These are phyloP conservation scores for Sceliomorpha sp. DNA, from an alignment of 2,888 invertebrate species.

Conservation along the genomic window DNA sequence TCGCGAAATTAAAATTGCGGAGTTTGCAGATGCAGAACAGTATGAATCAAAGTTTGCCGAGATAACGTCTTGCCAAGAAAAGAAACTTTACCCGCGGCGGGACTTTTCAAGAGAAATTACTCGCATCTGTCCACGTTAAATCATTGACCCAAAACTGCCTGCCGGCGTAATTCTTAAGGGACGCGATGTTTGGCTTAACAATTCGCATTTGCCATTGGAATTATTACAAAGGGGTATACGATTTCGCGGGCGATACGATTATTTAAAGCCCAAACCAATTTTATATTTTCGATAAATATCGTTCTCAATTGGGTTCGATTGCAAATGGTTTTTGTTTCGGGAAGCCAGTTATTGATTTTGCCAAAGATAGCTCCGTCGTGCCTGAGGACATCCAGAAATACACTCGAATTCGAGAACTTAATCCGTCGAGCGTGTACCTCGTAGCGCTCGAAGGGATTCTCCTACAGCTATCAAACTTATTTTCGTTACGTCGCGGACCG, in stretches of 20 bases:
- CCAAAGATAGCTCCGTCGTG: conserved; percentile 11
- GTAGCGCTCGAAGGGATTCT: conserved; percentile 26
- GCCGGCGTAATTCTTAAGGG: conserved; percentile 24
- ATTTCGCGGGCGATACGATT: too few species aligned
- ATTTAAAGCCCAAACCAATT: too few species aligned
- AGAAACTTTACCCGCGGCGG: conserved; percentile 64
- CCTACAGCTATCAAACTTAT: conserved; percentile 38
- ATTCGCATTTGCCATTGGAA: too few species aligned
- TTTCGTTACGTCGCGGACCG: conserved; percentile 31
- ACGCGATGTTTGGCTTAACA: conserved; percentile 23
- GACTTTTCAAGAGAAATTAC: conserved; percentile 68
- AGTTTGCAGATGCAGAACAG: conserved; percentile 28
- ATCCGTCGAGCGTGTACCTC: conserved; percentile 35
- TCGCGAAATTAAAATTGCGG: conserved; percentile 35
- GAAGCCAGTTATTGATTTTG: conserved; percentile 36
- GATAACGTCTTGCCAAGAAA: conserved; percentile 45
- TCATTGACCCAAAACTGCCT: conserved; percentile 53
- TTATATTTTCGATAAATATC: too few species aligned
- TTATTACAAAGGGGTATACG: too few species aligned
- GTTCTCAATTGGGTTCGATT: conserved; percentile 21
- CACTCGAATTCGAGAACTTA: conserved; percentile 31
- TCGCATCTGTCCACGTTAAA: conserved; percentile 69
- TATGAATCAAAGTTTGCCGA: conserved; percentile 41
- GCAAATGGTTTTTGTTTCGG: conserved; percentile 29
- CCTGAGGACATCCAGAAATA: conserved; percentile 34